Percentiles rank a stretch among this genome's conserved stretches.
Conservation (phyloP, 2,113 vertebrate genomes). For the Paralichthys olivaceus region DNA sequence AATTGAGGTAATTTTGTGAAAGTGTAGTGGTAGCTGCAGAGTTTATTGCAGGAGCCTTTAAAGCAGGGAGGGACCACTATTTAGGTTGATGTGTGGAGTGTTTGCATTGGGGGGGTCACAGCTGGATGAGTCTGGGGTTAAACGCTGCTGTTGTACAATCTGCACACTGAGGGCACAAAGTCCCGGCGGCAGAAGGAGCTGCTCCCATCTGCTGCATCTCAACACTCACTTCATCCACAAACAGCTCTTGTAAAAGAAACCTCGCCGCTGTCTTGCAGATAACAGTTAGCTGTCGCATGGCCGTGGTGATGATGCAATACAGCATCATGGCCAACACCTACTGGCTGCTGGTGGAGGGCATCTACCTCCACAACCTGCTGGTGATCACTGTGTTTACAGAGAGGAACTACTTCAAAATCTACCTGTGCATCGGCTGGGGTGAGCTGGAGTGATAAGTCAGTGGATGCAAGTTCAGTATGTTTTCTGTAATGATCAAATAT, state of each 20-base stretch:
- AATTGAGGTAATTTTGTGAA: neutral
- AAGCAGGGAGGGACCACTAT: neutral
- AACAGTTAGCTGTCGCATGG: slow-evolving; percentile 89
- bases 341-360: slow-evolving; percentile 98
- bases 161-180: too few relatives aligned
- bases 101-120: slow-evolving; percentile 11
- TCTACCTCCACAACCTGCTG: slow-evolving; percentile 96
- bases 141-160: neutral
- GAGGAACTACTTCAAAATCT: slow-evolving; percentile 92
- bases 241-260: neutral
- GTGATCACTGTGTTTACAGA: slow-evolving; percentile 93
- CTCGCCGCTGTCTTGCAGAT: slow-evolving; percentile 78
- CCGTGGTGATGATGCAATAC: slow-evolving; percentile 98
- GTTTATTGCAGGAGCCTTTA: too few relatives aligned
- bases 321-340: slow-evolving; percentile 97
- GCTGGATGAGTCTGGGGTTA: slow-evolving; percentile 6
- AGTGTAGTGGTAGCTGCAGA: neutral
- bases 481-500: neutral
- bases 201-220: slow-evolving; percentile 29
- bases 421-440: slow-evolving; percentile 97
- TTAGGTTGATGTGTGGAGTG: neutral
- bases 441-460: slow-evolving; percentile 68
- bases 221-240: neutral
- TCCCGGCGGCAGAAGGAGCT: slow-evolving; percentile 8
- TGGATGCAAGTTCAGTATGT: neutral